phyloP scores from a whole-genome alignment of 2,113 vertebrate genomes.

The Leuciscus idus region DNA sequence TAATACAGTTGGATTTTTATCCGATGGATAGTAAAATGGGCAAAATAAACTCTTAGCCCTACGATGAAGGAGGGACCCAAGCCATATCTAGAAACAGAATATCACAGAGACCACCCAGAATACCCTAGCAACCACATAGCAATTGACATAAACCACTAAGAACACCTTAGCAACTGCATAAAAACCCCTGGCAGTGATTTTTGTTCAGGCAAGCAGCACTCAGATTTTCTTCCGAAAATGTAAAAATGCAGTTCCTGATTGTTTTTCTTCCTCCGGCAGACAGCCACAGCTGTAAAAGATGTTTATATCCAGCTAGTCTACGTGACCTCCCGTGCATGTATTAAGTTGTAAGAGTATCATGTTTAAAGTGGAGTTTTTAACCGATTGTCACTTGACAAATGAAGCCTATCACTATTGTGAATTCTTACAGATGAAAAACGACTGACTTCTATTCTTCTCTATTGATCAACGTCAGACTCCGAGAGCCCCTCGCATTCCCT shows the following conservation, averaged over 20 bases:
- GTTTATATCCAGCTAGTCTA: conserved; percentile 50
- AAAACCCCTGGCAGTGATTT: conserved; percentile 1
- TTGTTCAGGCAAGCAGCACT: not conserved
- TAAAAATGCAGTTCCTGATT: conserved; percentile 38
- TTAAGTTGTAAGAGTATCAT: conserved; percentile 57
- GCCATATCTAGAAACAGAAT: conserved; percentile 32
- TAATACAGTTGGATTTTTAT: not conserved
- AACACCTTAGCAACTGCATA: conserved; percentile 12
- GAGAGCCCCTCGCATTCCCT: not conserved
- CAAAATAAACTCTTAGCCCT: not conserved
- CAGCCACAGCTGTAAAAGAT: conserved; percentile 51
- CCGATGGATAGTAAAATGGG: not conserved
- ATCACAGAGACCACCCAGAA: conserved; percentile 37
- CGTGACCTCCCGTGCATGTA: conserved; percentile 53
- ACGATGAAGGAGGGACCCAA: not conserved
- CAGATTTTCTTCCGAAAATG: not conserved
- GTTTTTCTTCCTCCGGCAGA: conserved; percentile 33
- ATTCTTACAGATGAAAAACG: conserved; percentile 51
- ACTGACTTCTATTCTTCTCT: conserved; percentile 32
- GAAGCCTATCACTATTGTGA: conserved; percentile 49
- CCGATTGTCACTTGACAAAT: conserved; percentile 62
- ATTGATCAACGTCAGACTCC: conserved; percentile 28
- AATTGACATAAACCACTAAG: conserved; percentile 23
- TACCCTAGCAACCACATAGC: conserved; percentile 1
- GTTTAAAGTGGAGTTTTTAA: conserved; percentile 60